Base-by-base conservation (phyloP, 2,113 vertebrate genomes). In the Calcarius ornatus region DNA sequence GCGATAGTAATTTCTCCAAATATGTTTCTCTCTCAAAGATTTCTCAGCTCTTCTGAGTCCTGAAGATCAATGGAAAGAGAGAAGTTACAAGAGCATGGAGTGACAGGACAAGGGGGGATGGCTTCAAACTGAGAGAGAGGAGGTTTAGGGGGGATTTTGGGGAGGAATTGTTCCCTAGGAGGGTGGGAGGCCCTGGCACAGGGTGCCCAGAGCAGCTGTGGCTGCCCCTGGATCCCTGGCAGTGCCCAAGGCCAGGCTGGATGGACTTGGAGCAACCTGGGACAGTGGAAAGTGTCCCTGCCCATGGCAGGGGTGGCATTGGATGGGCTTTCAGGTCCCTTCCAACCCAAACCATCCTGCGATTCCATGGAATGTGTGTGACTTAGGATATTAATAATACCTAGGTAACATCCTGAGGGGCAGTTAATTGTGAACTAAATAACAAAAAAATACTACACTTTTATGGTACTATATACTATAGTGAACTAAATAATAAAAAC, bases 281-380 rank as follows among this genome's bases (percentile, higher is more conserved):
- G 33, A 11, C 12, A 14, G 33, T 37, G 48, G 56, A 0, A 83
- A 33, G 22, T 27, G 47, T 83, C 80, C 45, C 65, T 69, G 54
- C 35, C 79, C n/a, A n/a, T n/a, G 43, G 65, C 37, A 53, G 24
- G 15, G 13, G 16, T 33, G 47, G 27, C 0, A 28, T 4, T 4
- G 4, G 59, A 3, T 38, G 40, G 1, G 1, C 0, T 64, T 28
- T n/a, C 4, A 56, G 4, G n/a, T 23, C n/a, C 12, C 6, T 64
- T 15, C 25, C 7, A 25, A 7, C 16, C 20, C 71, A 35, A 86
- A 31, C 16, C 10, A 21, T 7, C 0, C 37, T 18, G 16, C 0
- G 30, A 38, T n/a, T 45, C 51, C 37, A 24, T 20, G 15, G 31
- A 37, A 54, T 11, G 8, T 31, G 13, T 12, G 25, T 27, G 48